Evolutionary conservation across 2,113 vertebrate species (phyloP).

Genomic region (Labeo rohita): DNA sequence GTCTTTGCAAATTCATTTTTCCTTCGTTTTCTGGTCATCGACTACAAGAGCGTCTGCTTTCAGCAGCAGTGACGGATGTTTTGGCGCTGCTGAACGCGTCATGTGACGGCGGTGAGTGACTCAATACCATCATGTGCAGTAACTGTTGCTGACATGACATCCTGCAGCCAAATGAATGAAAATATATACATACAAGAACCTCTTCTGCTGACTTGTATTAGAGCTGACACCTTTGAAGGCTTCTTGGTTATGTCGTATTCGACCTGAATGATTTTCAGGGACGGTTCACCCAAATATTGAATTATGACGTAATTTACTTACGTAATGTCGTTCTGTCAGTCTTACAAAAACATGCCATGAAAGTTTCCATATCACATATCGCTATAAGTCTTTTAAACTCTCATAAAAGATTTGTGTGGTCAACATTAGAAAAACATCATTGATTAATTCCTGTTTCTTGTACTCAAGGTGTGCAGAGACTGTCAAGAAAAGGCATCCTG

Average conservation of each 20-base stretch:
- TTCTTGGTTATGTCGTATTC: background rate
- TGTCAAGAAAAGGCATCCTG: background rate
- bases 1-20: too few species aligned
- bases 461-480: background rate
- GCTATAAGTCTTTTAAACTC: background rate
- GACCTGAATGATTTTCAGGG: background rate
- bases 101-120: slow-evolving; percentile 20
- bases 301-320: background rate
- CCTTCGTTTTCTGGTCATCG: background rate
- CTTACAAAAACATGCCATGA: background rate
- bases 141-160: background rate
- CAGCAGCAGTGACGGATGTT: background rate
- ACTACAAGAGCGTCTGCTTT: background rate
- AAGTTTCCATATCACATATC: background rate
- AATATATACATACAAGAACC: background rate
- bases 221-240: background rate
- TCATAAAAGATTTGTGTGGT: background rate
- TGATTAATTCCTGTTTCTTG: background rate
- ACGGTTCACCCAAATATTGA: background rate
- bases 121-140: background rate
- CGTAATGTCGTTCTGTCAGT: background rate
- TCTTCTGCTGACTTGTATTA: background rate
- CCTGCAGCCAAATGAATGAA: background rate
- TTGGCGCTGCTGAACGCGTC: background rate
- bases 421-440: background rate